These are phyloP conservation scores for Ditylenchus dipsaci DNA, from an alignment of 1,140 invertebrate species.

Conservation along the genomic window DNA sequence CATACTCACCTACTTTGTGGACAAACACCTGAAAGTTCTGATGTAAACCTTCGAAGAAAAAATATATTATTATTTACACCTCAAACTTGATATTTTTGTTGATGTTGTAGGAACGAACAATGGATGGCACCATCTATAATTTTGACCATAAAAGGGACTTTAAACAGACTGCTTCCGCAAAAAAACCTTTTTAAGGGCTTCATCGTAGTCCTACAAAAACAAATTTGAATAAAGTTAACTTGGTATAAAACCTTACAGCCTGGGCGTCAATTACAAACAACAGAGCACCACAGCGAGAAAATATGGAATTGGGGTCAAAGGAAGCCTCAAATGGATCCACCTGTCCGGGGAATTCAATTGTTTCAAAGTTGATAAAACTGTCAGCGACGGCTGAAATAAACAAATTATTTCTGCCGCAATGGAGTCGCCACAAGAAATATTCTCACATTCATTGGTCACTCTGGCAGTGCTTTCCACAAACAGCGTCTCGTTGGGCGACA, in stretches of 20 bases:
- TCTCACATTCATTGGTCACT: constrained; percentile 86
- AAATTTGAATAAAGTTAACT: too few species aligned
- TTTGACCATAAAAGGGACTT: too few species aligned
- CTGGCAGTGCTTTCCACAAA: constrained; percentile 97
- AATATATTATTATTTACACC: constrained; percentile 67
- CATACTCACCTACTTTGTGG: constrained; percentile 48
- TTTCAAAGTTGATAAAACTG: constrained; percentile 98
- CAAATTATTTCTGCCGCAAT: constrained; percentile 14
- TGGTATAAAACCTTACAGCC: constrained; percentile 58
- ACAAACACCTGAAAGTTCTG: constrained; percentile 45
- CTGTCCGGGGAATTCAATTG: constrained; percentile 98
- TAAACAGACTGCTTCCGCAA: too few species aligned
- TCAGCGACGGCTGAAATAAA: constrained; percentile 71
- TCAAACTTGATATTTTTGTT: constrained; percentile 96
- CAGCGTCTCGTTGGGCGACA: constrained; percentile 99
- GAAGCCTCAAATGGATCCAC: constrained; percentile 93
- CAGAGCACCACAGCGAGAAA: constrained; percentile 76
- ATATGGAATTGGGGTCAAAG: constrained; percentile 90
- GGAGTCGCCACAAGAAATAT: background rate
- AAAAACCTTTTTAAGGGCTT: constrained; percentile 75
- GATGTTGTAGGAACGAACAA: constrained; percentile 88
- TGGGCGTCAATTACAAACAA: constrained; percentile 99
- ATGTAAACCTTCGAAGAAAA: background rate
- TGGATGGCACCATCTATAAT: constrained; percentile 72
- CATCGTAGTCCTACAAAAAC: constrained; percentile 59